Evolutionary conservation across 2,113 vertebrate species (phyloP), one percentile per base, ranked within the genome.

Genomic region (Sturnira hondurensis): DNA sequence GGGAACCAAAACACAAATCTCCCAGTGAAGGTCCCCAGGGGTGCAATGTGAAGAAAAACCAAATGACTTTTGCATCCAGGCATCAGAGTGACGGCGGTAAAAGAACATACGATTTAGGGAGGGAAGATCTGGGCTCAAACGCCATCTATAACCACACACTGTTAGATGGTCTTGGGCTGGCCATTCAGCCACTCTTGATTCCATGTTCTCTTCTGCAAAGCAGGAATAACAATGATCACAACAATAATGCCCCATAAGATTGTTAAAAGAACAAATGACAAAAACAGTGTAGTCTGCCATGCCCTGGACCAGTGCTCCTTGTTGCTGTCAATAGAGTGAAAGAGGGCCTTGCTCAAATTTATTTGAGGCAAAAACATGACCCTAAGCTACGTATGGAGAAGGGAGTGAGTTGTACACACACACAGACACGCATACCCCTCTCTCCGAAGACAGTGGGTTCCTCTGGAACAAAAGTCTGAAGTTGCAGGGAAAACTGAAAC

Each of bases 361-460:
- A 86, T 68, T 68, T 92, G 16, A 92, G 58, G 33, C 26, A 13
- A 63, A 95, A 92, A 61, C 12, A 68, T 41, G 61, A 86, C 92
- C 68, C 86, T 19, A 63, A 94, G 36, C 43, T 36, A 82, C 63
- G 52, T 82, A 50, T 92, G 84, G 74, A 81, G 56, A 93, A 84
- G 12, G 7, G 31, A 67, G 47, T 91, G 36, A 76, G 22, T 84
- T 80, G 41, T 2, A 63, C 4, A 28, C 36, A 16, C 13, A 58
- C 33, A 86, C 33, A 84, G 19, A n/a, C 56, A 67, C 31, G 83
- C 36, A n/a, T n/a, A 84, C 19, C 7, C 43, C 36, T 38, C 36
- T 87, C 68, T 68, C 89, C 86, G 83, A 94, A 97, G 61, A 98
- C 91, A 96, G 90, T 86, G 17, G 52, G 94, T 86, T 92, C 38